Percentiles rank a stretch among this genome's conserved stretches.
These are phyloP conservation scores for Oenanthe melanoleuca DNA, from an alignment of 2,113 vertebrate genomes.

Conservation along the genomic window DNA sequence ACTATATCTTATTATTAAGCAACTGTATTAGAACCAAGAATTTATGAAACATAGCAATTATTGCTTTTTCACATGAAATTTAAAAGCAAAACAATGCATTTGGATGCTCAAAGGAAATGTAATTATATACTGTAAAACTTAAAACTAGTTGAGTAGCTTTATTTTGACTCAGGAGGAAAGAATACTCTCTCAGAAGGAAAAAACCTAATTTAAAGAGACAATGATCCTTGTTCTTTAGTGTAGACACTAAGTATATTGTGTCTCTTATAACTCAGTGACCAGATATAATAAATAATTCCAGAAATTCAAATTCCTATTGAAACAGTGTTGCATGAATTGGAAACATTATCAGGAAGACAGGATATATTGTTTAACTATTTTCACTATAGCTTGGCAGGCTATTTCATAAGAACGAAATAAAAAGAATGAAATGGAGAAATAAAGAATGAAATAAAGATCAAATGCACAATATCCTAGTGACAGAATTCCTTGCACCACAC, in stretches of 20 bases:
- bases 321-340: neutral
- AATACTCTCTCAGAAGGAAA: neutral
- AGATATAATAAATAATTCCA: neutral
- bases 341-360: neutral
- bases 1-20: neutral
- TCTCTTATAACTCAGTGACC: neutral
- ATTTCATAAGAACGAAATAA: neutral
- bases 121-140: neutral
- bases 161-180: neutral
- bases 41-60: neutral
- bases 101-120: neutral
- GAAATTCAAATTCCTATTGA: neutral
- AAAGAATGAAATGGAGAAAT: neutral
- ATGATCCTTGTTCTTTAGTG: neutral
- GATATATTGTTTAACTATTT: neutral
- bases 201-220: neutral
- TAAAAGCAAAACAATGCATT: neutral
- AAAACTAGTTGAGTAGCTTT: neutral
- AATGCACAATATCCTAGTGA: neutral
- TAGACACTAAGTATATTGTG: neutral
- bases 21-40: neutral
- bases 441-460: neutral
- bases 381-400: neutral
- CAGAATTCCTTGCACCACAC: neutral
- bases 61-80: neutral